These are phyloP conservation scores for Myiotriccus ornatus DNA, from an alignment of 2,797 vertebrate genomes.

Conservation along the genomic window DNA sequence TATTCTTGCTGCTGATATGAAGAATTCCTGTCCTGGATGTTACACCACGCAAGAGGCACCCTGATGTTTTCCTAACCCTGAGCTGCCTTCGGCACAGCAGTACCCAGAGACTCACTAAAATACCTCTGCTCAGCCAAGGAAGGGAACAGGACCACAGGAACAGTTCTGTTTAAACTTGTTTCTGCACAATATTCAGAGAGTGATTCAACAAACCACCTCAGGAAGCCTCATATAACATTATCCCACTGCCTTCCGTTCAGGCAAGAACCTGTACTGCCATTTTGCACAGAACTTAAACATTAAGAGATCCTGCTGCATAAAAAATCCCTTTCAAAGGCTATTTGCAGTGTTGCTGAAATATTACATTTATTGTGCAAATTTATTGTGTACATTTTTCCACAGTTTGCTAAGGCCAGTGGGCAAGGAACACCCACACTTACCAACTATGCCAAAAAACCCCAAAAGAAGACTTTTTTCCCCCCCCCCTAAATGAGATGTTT, in stretches of 20 bases:
- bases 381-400: neutral
- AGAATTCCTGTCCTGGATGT: neutral
- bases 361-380: neutral
- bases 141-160: neutral
- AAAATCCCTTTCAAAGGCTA: neutral
- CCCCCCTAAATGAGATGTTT: neutral
- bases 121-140: neutral
- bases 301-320: neutral
- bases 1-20: neutral
- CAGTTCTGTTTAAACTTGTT: neutral
- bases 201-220: neutral
- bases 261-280: neutral
- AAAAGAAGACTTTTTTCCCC: neutral
- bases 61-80: conserved; percentile 37
- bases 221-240: neutral
- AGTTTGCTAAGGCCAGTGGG: neutral
- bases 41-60: neutral
- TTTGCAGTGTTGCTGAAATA: neutral
- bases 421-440: neutral
- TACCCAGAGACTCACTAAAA: neutral
- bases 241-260: neutral
- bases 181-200: neutral
- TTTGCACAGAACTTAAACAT: neutral
- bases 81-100: conserved; percentile 33
- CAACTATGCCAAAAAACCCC: neutral